These are phyloP conservation scores for Pantelozetes paolii DNA, from an alignment of 2,888 invertebrate species.

Conservation along the genomic window DNA sequence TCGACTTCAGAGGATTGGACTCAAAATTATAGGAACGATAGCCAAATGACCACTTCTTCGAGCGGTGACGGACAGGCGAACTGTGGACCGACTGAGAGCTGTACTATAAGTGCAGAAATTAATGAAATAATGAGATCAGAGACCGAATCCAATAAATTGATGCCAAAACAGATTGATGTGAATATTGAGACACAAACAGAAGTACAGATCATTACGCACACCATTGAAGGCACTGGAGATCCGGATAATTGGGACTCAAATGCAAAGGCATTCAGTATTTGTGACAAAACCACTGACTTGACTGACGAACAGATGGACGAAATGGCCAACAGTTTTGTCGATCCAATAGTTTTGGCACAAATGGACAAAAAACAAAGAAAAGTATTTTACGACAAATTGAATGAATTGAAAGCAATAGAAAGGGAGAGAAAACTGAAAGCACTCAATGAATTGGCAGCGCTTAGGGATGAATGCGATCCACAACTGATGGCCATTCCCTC, in stretches of 20 bases:
- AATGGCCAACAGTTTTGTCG: constrained; percentile 27
- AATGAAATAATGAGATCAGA: background rate
- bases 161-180: background rate
- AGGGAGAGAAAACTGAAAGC: background rate
- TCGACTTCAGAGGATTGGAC: background rate
- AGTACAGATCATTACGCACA: background rate
- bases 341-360: background rate
- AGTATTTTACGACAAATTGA: background rate
- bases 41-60: too few species aligned
- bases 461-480: background rate
- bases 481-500: constrained; percentile 2
- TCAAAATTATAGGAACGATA: background rate
- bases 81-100: background rate
- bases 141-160: background rate
- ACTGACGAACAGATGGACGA: constrained; percentile 9
- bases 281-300: background rate
- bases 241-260: background rate
- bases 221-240: background rate
- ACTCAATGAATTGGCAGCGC: background rate
- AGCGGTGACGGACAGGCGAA: too few species aligned
- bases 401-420: background rate
- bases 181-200: background rate
- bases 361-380: constrained; percentile 1
- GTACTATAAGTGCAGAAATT: background rate
- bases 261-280: background rate